Evolutionary conservation across 1,140 invertebrate genomes (phyloP).

Genomic region (Lasioglossum baleicum): DNA sequence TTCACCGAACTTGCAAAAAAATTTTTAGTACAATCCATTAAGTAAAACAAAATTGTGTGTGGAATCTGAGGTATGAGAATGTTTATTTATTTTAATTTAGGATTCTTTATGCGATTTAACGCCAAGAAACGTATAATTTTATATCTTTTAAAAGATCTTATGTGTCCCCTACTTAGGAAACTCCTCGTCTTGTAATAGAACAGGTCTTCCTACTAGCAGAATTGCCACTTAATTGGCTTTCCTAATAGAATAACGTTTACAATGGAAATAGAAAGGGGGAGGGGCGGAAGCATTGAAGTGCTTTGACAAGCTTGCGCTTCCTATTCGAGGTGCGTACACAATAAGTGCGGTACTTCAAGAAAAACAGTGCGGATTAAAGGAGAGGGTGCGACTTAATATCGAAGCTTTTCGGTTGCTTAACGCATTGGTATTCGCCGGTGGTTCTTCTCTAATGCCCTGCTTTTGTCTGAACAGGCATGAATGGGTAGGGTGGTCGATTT

Average conservation of each 20-base stretch:
- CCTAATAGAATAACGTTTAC: neutral
- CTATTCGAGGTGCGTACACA: neutral
- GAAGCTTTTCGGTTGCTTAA: constrained; percentile 22
- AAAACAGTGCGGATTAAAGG: constrained; percentile 11
- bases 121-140: too few species aligned
- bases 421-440: constrained; percentile 68
- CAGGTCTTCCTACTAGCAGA: too few species aligned
- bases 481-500: constrained; percentile 49
- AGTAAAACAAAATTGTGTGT: too few species aligned
- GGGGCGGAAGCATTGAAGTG: neutral
- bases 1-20: too few species aligned
- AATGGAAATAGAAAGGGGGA: neutral
- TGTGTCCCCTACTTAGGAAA: too few species aligned
- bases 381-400: constrained; percentile 44
- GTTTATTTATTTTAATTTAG: too few species aligned
- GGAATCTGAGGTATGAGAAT: too few species aligned
- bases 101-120: too few species aligned
- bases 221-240: neutral
- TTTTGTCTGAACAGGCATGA: constrained; percentile 65
- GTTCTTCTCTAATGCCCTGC: constrained; percentile 64
- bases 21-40: too few species aligned
- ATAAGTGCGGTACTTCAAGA: neutral
- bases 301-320: neutral
- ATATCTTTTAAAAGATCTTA: too few species aligned
- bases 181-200: too few species aligned